Base-by-base conservation (phyloP, 2,797 vertebrate genomes). In the Pogonophryne albipinna region DNA sequence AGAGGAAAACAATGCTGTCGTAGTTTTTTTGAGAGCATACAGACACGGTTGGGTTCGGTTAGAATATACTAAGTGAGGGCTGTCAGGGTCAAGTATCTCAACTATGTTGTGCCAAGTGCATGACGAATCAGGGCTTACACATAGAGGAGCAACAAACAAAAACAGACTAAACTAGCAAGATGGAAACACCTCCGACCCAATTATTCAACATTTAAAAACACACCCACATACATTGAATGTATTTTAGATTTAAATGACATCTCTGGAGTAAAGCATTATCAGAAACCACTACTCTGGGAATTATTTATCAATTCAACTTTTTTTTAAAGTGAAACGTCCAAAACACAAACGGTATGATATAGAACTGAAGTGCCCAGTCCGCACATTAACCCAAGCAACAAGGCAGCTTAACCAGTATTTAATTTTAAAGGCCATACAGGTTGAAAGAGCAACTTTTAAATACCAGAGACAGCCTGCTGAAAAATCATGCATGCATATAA, bases 401-500 rank as follows among this genome's bases (percentile, higher is more conserved):
- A 38, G 9, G 17, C 20, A 71, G 23, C 44, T 51, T 38, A 27
- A 70, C 14, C 38, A 58, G 42, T 1, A 19, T 61, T 74, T 7
- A 76, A 46, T 44, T 62, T 58, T 47, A n/a, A 56, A 23, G 45
- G 7, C 20, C 46, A 61, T 16, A 79, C 23, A 63, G 12, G 46
- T 53, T 62, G 49, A 77, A 20, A 52, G 9, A 47, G 51, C 6
- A 0, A 0, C 75, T 65, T 82, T 66, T 46, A 59, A 79, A 81
- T 50, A 77, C 16, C 31, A 57, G 3, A 75, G 65, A 73, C 64
- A 23, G 11, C 19, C 34, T 49, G 45, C 52, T 42, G 71, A 41
- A 66, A 73, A 78, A 63, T 63, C n/a, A 67, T 46, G 16, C 62
- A 75, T 31, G 51, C 63, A 70, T 65, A 72, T 60, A 78, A 67